Base-by-base conservation (phyloP, 2,888 invertebrate species). In the Agrilus mali region DNA sequence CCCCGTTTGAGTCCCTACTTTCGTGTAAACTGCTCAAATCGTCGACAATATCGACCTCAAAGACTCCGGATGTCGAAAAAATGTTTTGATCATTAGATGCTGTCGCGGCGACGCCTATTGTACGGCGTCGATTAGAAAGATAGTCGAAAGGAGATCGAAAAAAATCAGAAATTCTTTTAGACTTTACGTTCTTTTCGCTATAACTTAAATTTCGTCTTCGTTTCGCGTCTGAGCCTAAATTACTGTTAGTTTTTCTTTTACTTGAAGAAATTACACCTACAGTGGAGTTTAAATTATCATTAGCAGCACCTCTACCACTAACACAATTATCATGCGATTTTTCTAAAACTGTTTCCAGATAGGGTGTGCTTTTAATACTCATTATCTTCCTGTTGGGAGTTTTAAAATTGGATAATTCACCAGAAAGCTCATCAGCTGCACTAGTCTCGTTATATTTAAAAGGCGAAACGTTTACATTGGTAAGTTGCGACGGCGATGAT, bases 61-160 rank as follows among this genome's bases (percentile, higher is more conserved):
- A 66, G 32, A 60, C 47, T 7, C 65, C 65, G 4, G 65, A 66
- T 44, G 55, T 59, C 1, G 66, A 64, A 15, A 60, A 50, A 13
- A 64, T 58, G 45, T 61, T 65, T 14, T 60, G 59, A 48, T 64
- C 61, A 41, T 54, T 60, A 44, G 56, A 57, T 41, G 55, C 57
- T 38, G 47, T 53, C 5, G 57, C 45, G 4, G 59, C 55, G 34
- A 63, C 63, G 42, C 61, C 59, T 14, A 64, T 63, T 1, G 65
- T 66, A 7, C 64, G 55, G 44, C 66, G 52, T 17, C 66, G 57
- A 48, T 63, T 60, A 10, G 65, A 59, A 45, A 66, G 60, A 51
- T 64, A 65, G 43, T 57, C 61, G 3, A 66, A 54, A 0, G 65
- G 65, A 1, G 65, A 66, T 43, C 62, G 61, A 43, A 66, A 65